Evolutionary conservation across 1,140 invertebrate species (phyloP).

Genomic region (Diploscapter pachys): DNA sequence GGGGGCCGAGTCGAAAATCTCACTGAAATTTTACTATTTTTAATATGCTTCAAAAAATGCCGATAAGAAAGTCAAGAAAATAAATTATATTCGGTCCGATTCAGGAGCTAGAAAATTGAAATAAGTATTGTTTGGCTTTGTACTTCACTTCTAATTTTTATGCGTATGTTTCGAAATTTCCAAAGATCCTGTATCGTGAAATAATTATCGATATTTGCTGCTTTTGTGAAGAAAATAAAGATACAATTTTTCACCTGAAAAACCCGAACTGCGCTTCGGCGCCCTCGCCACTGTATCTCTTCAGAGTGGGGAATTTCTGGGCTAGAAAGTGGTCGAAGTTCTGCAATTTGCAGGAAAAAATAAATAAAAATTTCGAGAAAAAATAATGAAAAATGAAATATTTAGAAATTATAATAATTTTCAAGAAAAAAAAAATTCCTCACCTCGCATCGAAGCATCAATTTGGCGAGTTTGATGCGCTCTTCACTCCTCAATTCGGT

Average conservation of each 20-base stretch:
- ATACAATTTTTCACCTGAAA: conserved; percentile 60
- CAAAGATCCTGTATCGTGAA: too few relatives aligned
- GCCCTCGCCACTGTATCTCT: conserved; percentile 91
- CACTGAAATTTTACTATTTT: conserved; percentile 55
- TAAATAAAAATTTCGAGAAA: too few relatives aligned
- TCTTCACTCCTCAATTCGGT: conserved; percentile 66
- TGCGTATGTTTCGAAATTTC: too few relatives aligned
- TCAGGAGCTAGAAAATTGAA: too few relatives aligned
- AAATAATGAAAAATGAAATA: too few relatives aligned
- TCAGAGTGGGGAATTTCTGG: conserved; percentile 84
- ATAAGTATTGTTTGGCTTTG: too few relatives aligned
- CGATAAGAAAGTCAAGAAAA: too few relatives aligned
- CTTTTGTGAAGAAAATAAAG: too few relatives aligned
- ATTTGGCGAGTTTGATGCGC: conserved; percentile 69
- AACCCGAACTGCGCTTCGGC: conserved; percentile 86
- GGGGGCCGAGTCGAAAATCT: conserved; percentile 64
- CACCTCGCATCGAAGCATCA: conserved; percentile 73
- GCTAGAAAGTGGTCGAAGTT: conserved; percentile 88
- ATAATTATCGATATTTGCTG: too few relatives aligned
- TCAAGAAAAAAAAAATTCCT: background rate
- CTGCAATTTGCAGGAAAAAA: conserved; percentile 28
- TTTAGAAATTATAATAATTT: background rate
- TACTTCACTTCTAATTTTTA: too few relatives aligned
- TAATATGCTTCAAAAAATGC: too few relatives aligned
- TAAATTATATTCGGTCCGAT: too few relatives aligned